Evolutionary conservation across 2,113 vertebrate genomes (phyloP), one percentile per base, ranked within the genome.

Genomic region (Melanostigma gelatinosum): DNA sequence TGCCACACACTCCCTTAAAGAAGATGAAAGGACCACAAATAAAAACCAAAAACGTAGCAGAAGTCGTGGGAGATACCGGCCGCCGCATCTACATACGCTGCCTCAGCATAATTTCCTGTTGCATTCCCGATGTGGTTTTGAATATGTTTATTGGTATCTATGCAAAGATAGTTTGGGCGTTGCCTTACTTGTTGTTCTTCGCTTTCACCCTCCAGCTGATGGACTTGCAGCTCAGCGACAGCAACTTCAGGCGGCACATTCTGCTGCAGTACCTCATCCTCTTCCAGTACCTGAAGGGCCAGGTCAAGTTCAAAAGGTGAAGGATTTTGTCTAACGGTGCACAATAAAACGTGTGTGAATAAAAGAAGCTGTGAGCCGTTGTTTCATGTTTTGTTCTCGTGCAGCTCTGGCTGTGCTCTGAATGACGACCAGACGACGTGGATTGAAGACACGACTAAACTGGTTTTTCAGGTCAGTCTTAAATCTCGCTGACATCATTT

Each of bases 251-350:
- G 27, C 96, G 98, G 22, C 98, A 99, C 91, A 99, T 99, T 87
- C 93, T 99, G 16, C 90, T 99, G 90, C 98, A 99, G 84, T 99
- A 99, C 91, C 96, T 99, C 62, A 98, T 99, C 94, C 95, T 99
- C 32, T 99, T 99, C 91, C 98, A 99, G 79, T 99, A 99, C 91
- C 94, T 99, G 74, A 99, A 97, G 85, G 98, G 97, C 40, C 98
- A 99, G 82, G 98, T 99, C 88, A 99, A 99, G 89, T 99, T 99
- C 93, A 99, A 99, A 95, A 99, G 97, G 98, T 99, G 91, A 95
- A 44, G 22, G 54, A 4, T 2, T 24, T 54, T 2, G 1, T 38
- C 4, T 10, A 36, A n/a, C 24, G 32, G 3, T 4, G 8, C 27
- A 22, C 7, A 22, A 8, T 40, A 38, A 24, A 13, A 22, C 4